Evolutionary conservation across 2,113 vertebrate species (phyloP).

Genomic region (Hydrochoerus hydrochaeris): DNA sequence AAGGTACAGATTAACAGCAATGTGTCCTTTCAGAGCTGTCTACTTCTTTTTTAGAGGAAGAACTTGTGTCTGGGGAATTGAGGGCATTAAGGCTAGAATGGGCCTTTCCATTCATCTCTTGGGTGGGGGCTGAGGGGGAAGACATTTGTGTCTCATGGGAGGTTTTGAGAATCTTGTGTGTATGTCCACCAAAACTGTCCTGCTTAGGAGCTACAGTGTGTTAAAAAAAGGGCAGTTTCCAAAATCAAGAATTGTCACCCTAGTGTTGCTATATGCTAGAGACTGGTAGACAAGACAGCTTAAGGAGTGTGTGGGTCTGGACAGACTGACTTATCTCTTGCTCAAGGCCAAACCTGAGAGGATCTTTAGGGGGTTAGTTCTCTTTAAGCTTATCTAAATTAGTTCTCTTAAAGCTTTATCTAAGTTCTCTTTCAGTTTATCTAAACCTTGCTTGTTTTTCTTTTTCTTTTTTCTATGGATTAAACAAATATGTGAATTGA

Average conservation of each 20-base stretch:
- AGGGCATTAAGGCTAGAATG: background rate
- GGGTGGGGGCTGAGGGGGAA: no score
- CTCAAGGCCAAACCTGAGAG: background rate
- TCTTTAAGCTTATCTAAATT: background rate
- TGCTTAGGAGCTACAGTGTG: background rate
- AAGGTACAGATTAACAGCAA: background rate
- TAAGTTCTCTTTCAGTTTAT: background rate
- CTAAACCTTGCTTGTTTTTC: background rate
- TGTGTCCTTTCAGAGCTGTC: background rate
- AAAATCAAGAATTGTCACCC: background rate
- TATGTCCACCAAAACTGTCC: background rate
- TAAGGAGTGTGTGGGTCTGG: background rate
- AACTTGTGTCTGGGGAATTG: background rate
- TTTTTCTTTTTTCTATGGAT: background rate
- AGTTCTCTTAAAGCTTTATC: background rate
- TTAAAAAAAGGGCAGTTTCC: background rate
- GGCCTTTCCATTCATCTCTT: background rate
- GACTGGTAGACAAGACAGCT: no score
- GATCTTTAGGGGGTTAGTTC: background rate
- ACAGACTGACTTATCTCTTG: background rate
- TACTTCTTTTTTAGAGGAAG: background rate
- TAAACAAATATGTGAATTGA: background rate
- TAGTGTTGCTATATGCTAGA: background rate
- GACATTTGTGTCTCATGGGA: background rate
- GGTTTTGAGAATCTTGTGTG: background rate